Conservation (phyloP, 2,888 invertebrate species). For the Tetranychus truncatus region DNA sequence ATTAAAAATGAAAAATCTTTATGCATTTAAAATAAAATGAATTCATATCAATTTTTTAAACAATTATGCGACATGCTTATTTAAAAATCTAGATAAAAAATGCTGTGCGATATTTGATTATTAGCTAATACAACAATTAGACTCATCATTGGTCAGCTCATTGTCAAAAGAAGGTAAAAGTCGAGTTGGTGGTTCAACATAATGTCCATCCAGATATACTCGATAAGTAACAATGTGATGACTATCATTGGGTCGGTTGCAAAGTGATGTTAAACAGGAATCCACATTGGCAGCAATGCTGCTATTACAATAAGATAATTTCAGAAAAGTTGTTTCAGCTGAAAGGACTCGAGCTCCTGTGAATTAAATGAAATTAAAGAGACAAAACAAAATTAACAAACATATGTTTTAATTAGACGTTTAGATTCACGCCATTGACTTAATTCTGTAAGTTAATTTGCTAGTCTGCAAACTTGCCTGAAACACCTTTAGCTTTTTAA, state of each 20-base stretch:
- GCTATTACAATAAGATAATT: slow-evolving; percentile 12
- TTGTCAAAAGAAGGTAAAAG: slow-evolving; percentile 8
- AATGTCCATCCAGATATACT: slow-evolving; percentile 17
- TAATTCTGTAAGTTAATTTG: too few relatives aligned
- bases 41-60: too few relatives aligned
- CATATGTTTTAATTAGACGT: too few relatives aligned
- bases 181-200: slow-evolving; percentile 16
- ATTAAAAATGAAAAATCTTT: too few relatives aligned
- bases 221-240: slow-evolving; percentile 15
- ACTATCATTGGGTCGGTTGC: not conserved
- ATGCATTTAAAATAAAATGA: too few relatives aligned
- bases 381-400: too few relatives aligned
- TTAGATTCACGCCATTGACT: too few relatives aligned
- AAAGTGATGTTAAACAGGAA: slow-evolving; percentile 11
- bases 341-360: slow-evolving; percentile 16
- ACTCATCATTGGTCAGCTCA: not conserved
- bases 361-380: not conserved
- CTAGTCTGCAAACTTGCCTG: too few relatives aligned
- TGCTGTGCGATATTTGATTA: too few relatives aligned
- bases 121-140: slow-evolving; percentile 11
- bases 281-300: slow-evolving; percentile 15
- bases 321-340: slow-evolving; percentile 14
- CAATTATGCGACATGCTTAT: too few relatives aligned
- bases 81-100: too few relatives aligned
- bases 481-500: too few relatives aligned